A percentile compares a stretch with the other conserved stretches of the same genome.
Evolutionary conservation across 2,113 vertebrate genomes (phyloP).

Genomic region (Tyto alba): DNA sequence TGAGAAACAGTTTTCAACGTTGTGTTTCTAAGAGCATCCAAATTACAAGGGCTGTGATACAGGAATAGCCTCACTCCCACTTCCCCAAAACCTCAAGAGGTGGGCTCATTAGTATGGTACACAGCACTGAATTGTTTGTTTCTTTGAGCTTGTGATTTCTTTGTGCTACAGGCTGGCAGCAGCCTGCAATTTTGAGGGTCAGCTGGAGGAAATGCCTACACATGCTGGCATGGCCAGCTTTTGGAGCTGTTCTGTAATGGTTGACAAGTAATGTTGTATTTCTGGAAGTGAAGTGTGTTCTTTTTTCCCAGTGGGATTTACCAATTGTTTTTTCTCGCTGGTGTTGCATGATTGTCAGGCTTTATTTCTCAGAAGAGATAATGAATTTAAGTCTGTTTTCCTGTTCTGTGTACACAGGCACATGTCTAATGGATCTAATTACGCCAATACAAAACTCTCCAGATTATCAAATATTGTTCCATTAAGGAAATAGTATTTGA

Average conservation of each 20-base stretch:
- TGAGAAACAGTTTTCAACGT: background rate
- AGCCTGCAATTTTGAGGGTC: background rate
- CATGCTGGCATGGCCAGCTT: background rate
- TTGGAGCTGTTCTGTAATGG: background rate
- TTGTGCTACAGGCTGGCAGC: background rate
- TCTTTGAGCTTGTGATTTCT: background rate
- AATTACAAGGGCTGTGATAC: background rate
- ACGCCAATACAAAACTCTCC: slow-evolving; percentile 7
- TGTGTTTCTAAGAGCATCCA: fast-evolving
- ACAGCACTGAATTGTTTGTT: background rate
- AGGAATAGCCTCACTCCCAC: background rate
- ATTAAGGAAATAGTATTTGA: slow-evolving; percentile 45
- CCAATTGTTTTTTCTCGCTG: background rate
- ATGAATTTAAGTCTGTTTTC: slow-evolving; percentile 61
- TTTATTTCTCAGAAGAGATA: slow-evolving; percentile 51
- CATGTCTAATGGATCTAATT: slow-evolving; percentile 43
- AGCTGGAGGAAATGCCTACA: slow-evolving; percentile 11
- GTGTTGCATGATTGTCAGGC: slow-evolving; percentile 16
- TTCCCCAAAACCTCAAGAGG: background rate
- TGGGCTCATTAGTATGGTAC: fast-evolving
- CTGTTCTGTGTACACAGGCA: slow-evolving; percentile 5
- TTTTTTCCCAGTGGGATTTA: background rate
- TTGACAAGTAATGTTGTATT: slow-evolving; percentile 40
- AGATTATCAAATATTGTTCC: slow-evolving; percentile 37
- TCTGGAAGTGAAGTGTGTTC: slow-evolving; percentile 15